Base-by-base conservation (phyloP, 1,140 invertebrate species). In the Cotesia chilonis region DNA sequence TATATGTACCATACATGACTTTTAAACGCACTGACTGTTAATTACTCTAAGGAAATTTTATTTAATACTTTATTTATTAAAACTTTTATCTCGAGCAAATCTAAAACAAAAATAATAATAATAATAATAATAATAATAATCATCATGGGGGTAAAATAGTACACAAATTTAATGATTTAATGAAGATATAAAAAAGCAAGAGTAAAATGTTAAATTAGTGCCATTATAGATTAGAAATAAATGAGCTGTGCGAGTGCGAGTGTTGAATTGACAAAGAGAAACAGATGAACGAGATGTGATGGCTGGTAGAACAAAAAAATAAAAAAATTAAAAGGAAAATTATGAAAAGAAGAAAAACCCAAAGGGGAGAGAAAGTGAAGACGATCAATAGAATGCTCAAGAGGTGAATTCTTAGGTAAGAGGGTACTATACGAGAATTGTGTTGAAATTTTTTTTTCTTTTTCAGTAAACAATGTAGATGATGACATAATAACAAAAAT, bases 21-120 rank as follows among this genome's bases (percentile, higher is more conserved):
- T 55, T 55, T n/a, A 77, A 73, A 73, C 74, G 78, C 77, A 78
- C 78, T 74, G 73, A 76, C n/a, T 77, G 77, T 47, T 47, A 47
- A 47, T 47, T 47, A 47, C 41, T 47, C 0, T 47, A 47, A 47
- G 41, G 3, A 28, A 28, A 28, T 28, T 28, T 28, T 28, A 28
- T 28, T 73, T 64, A 61, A 60, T 28, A 69, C 60, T 55, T 47
- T 59, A 66, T 69, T 65, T 69, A 57, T 41, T 73, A 64, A 68
- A 72, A 72, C 54, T 72, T 38, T 66, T 68, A 70, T 38, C 41
- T 70, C 61, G 2, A 51, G 47, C 12, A 7, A 51, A 9, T 51
- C 47, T 51, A 51, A 51, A 9, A 51, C 47, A 9, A 41, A 7
- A 41, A 41, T 41, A 41, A 47, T 47, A 47, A 47, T 47, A 47